Evolutionary conservation across 2,888 invertebrate species (phyloP).

Genomic region (Carterocephalus palaemon): DNA sequence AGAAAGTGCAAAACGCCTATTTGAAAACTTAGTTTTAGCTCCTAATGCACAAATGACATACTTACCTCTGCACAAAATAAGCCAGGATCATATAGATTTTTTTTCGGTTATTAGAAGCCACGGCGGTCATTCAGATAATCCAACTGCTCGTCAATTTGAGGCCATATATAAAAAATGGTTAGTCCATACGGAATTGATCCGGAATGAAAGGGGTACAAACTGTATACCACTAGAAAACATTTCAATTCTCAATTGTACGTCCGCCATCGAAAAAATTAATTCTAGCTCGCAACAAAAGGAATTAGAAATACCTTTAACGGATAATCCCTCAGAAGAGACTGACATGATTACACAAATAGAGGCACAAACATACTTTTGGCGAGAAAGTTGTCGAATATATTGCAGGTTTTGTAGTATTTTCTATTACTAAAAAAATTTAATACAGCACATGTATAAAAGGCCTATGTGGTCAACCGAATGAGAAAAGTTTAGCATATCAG

Average conservation of each 20-base stretch:
- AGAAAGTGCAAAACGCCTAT: slow-evolving; percentile 10
- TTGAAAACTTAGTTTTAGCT: not conserved
- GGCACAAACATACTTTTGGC: not conserved
- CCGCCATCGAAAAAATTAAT: slow-evolving; percentile 5
- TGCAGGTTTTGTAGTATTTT: not conserved
- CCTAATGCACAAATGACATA: not conserved
- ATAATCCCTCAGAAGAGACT: not conserved
- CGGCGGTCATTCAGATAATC: slow-evolving; percentile 9
- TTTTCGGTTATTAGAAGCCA: slow-evolving; percentile 10
- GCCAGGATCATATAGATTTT: slow-evolving; percentile 4
- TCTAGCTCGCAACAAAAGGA: not conserved
- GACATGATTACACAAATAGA: not conserved
- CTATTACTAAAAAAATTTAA: not conserved
- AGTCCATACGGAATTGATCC: slow-evolving; percentile 14
- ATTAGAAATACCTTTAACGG: not conserved
- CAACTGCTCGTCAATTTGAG: slow-evolving; percentile 23
- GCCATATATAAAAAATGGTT: slow-evolving; percentile 30
- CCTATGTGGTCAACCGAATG: not conserved
- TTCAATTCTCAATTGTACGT: slow-evolving; percentile 7
- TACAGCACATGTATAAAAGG: slow-evolving; percentile 1
- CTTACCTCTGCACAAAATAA: not conserved
- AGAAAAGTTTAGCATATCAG: not conserved
- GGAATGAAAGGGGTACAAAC: slow-evolving; percentile 1
- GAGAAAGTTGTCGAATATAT: not conserved
- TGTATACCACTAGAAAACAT: slow-evolving; percentile 8